phyloP scores from a whole-genome alignment of 2,113 vertebrate genomes.

The Reinhardtius hippoglossoides region DNA sequence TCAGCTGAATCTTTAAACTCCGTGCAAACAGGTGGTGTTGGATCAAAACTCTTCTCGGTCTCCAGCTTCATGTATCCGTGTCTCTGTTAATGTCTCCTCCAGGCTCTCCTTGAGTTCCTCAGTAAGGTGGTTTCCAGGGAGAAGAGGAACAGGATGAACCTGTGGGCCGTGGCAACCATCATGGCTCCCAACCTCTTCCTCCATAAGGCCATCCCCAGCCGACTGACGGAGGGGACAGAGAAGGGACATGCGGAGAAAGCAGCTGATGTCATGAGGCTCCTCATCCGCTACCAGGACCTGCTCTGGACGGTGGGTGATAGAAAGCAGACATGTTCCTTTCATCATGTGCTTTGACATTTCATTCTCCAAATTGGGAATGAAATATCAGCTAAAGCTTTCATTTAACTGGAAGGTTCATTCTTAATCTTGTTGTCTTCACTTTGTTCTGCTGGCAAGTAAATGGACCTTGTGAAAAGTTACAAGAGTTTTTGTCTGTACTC shows the following conservation, averaged over 20 bases:
- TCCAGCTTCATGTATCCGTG: too few relatives aligned
- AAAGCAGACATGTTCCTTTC: neutral
- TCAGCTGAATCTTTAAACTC: neutral
- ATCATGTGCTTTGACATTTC: neutral
- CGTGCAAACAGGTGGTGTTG: neutral
- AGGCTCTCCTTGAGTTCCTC: constrained; percentile 92
- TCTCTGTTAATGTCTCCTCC: constrained; percentile 8
- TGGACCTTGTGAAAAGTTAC: too few relatives aligned
- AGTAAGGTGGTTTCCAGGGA: constrained; percentile 88
- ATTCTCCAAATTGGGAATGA: neutral
- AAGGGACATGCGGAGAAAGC: constrained; percentile 89
- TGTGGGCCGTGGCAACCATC: constrained; percentile 93
- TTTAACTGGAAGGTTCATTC: neutral
- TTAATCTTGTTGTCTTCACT: too few relatives aligned
- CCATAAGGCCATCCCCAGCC: constrained; percentile 86
- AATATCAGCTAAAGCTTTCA: neutral
- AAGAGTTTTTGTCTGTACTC: neutral
- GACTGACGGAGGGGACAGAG: constrained; percentile 86
- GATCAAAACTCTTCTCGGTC: neutral
- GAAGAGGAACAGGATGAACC: constrained; percentile 91
- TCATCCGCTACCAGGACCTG: constrained; percentile 91
- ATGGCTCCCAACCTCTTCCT: constrained; percentile 94
- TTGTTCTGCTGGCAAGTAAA: too few relatives aligned
- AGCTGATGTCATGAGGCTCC: constrained; percentile 87
- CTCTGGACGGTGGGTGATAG: constrained; percentile 86